Evolutionary conservation across 2,888 invertebrate genomes (phyloP), one percentile per base, ranked within the genome.

Genomic region (Pyrocoelia pectoralis): DNA sequence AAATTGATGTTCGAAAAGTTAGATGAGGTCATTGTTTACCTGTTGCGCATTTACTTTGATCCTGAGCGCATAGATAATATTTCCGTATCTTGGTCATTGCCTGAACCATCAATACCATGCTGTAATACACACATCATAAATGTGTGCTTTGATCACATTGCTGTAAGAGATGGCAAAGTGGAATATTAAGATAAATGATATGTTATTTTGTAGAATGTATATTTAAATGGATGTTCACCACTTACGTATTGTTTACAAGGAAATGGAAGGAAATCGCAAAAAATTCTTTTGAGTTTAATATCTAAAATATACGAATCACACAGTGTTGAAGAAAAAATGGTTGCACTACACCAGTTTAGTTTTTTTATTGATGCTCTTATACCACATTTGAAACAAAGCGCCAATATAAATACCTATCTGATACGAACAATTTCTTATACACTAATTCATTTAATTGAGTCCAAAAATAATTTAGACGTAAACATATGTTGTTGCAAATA

Each of bases 371-470:
- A 84, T 6, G 78, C 83, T 15, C 75, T 83, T 29, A 72, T 84
- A 1, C 80, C 83, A 0, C 70, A 75, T 15, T 65, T 84, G 4
- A 64, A 73, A 1, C 48, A 81, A n/a, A 75, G 79, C 3, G 74
- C 81, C 49, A 71, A 80, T 1, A 81, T 87, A n/a, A 83, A 84
- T 5, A 78, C 81, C 0, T 88, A 85, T 68, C 74, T 89, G 10
- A 81, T 87, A 38, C 83, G 86, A 69, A 88, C 87, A 69, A 80
- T 85, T 4, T 83, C 84, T 55, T 83, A 84, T 65, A 84, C 83
- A 56, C 75, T 89, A 15, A 75, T 85, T 1, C 81, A 86, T 68
- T 79, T 85, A 1, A 84, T 86, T 1, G 84, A 83, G 67, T 62
- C 72, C 2, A 72, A 76, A 14, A 73, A 74, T 8, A 75, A 79